Base-by-base conservation (phyloP, 1,140 invertebrate genomes). In the Sycophila sp. region DNA sequence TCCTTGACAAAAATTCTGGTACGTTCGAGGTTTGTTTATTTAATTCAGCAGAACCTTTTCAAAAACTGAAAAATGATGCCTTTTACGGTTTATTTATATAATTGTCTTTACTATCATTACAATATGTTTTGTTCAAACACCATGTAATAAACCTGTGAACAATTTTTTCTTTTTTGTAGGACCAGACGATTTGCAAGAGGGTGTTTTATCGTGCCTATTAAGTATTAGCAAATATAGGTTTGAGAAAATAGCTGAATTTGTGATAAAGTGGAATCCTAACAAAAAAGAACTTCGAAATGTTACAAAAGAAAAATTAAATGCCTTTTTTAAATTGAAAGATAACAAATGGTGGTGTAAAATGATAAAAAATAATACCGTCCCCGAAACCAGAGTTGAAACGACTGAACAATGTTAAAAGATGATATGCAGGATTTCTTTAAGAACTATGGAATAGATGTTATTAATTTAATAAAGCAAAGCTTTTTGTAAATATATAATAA, bases 151-250 rank as follows among this genome's bases (percentile, higher is more conserved):
- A 36, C 3, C 36, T 42, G 13, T 17, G 28, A 15, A n/a, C 22
- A 30, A 55, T 53, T 28, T 64, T 32, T 42, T 36, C 19, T 11
- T 3, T 45, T 30, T 60, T 58, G 26, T 47, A 84, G 83, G 67
- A 24, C 63, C 78, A 2, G 53, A 73, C 0, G 80, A 84, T 34
- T 73, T 80, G 36, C 77, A 83, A 64, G 83, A 86, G 72, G 81
- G 84, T 2, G 64, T 81, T 32, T 69, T 78, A 15, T 73, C 78
- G 2, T 81, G 82, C 0, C 73, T 86, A 19, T 36, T 85, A 13
- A 80, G 77, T 36, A 69, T 86, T 34, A 56, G n/a, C 17, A 75
- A 75, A 36, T 69, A 73, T 3, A 74, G 75, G 11, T 79, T 80
- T 5, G n/a, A 69, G 0, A 51, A 74, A 34, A 58, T 83, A 4